Conservation (phyloP, 2,888 invertebrate genomes). For the Julus scanicus region DNA sequence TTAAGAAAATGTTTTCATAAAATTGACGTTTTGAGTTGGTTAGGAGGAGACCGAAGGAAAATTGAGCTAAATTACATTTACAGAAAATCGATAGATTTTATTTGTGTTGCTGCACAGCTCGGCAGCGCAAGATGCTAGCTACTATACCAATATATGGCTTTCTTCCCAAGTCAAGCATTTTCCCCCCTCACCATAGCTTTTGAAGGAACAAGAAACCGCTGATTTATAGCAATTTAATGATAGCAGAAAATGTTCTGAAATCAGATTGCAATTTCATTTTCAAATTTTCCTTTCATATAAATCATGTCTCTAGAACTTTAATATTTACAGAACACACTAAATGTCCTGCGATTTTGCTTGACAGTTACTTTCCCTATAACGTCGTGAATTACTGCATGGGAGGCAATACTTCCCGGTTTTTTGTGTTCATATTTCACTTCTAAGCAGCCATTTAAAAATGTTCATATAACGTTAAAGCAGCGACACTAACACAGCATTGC, state of each 20-base stretch:
- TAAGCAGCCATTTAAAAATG: no score
- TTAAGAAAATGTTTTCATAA: constrained; percentile 33
- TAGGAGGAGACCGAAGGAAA: constrained; percentile 26
- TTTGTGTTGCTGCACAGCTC: neutral
- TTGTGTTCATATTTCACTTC: no score
- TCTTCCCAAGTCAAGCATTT: neutral
- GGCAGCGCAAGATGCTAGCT: neutral
- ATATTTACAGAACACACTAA: no score
- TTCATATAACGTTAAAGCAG: no score
- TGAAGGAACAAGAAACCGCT: neutral
- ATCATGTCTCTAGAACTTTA: no score
- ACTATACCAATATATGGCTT: neutral
- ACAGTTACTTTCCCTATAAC: no score
- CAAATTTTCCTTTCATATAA: neutral
- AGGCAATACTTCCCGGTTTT: no score
- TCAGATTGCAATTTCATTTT: constrained; percentile 2
- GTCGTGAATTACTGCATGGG: no score
- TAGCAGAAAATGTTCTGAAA: neutral
- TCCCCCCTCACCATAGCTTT: neutral
- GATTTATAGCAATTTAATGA: constrained; percentile 25
- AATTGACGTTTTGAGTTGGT: constrained; percentile 33
- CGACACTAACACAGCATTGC: no score
- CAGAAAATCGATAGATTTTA: constrained; percentile 6
- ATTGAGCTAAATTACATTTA: constrained; percentile 33
- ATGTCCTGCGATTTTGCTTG: no score